A percentile compares a stretch with the other conserved stretches of the same genome.
phyloP scores from a whole-genome alignment of 2,113 vertebrate genomes.

The Corydoras sp. region DNA sequence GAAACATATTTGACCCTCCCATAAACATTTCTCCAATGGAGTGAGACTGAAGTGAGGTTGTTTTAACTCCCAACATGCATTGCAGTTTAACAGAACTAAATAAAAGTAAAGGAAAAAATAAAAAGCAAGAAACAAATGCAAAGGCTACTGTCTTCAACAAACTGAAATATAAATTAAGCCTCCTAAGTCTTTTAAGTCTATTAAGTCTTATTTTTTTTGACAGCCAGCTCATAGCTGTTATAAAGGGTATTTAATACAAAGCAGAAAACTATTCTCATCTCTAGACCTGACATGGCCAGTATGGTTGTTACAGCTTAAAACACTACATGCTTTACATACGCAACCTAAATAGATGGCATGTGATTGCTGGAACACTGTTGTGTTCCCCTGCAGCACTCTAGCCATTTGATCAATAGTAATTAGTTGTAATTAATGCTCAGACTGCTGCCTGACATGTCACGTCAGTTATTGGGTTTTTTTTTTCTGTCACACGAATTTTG shows the following conservation, averaged over 20 bases:
- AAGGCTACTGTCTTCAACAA: conserved; percentile 30
- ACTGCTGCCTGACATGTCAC: conserved; percentile 42
- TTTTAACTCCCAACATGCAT: conserved; percentile 39
- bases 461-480: conserved; percentile 39
- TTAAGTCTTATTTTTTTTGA: conserved; percentile 37
- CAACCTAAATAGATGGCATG: conserved; percentile 38
- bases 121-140: neutral
- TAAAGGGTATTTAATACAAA: conserved; percentile 58
- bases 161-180: conserved; percentile 41
- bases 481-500: neutral
- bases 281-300: conserved; percentile 35
- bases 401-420: conserved; percentile 63
- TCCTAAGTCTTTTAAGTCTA: no score
- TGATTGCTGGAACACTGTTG: conserved; percentile 33
- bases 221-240: conserved; percentile 49
- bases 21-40: conserved; percentile 39
- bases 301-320: conserved; percentile 43
- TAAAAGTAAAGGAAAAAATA: conserved; percentile 38
- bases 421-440: conserved; percentile 63
- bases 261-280: conserved; percentile 59
- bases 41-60: conserved; percentile 41
- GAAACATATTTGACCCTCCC: neutral
- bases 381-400: conserved; percentile 27
- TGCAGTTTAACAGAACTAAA: conserved; percentile 44
- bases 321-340: conserved; percentile 39